Conservation (phyloP, 2,113 vertebrate species). For the Anser cygnoides region DNA sequence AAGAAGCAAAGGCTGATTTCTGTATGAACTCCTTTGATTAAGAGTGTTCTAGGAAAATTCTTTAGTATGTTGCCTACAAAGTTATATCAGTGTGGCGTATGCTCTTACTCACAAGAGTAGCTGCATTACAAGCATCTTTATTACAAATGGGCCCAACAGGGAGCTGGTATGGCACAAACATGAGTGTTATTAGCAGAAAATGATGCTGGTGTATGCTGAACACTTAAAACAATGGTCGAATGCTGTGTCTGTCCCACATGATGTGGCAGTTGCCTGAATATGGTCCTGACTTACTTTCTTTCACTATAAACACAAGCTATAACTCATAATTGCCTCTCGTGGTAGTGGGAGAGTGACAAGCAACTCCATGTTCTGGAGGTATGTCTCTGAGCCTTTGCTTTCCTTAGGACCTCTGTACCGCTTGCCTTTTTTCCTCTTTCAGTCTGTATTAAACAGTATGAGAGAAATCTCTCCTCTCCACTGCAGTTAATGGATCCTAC, state of each 20-base stretch:
- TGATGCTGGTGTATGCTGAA: background rate
- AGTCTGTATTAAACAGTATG: background rate
- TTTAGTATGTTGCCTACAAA: background rate
- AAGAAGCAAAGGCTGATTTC: background rate
- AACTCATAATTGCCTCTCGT: background rate
- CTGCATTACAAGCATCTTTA: background rate
- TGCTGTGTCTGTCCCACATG: too few species aligned
- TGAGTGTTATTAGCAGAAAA: too few species aligned
- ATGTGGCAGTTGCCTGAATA: background rate
- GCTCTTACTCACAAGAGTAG: background rate
- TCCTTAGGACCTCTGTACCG: background rate
- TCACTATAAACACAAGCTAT: background rate
- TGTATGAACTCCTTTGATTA: background rate
- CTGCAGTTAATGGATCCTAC: background rate
- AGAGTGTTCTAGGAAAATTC: background rate
- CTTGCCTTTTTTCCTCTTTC: background rate
- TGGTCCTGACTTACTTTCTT: background rate
- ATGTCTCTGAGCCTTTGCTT: background rate
- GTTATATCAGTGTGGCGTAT: background rate
- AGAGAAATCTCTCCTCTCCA: background rate
- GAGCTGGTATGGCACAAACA: background rate
- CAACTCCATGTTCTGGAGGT: background rate
- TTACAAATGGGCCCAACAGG: background rate
- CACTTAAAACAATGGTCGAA: accelerated
- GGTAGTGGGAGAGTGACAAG: too few species aligned